phyloP scores from a whole-genome alignment of 2,113 vertebrate genomes.

The Camelus bactrianus region DNA sequence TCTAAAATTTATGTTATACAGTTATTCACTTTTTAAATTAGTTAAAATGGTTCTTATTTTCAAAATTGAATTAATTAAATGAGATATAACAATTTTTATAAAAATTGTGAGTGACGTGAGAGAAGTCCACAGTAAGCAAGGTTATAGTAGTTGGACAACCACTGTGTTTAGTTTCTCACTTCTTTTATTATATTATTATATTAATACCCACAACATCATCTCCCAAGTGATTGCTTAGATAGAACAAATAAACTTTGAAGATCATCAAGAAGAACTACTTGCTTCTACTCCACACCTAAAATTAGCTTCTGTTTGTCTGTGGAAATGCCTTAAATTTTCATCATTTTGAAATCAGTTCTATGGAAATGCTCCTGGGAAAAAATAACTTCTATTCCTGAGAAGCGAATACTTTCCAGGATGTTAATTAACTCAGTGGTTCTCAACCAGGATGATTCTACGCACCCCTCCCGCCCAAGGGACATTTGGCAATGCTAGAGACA shows the following conservation, averaged over 20 bases:
- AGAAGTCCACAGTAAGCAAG: not conserved
- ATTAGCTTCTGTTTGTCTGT: not conserved
- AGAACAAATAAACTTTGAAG: not conserved
- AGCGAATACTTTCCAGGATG: not conserved
- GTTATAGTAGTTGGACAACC: not conserved
- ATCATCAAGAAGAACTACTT: not conserved
- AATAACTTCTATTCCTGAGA: not conserved
- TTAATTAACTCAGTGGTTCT: not conserved
- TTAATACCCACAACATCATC: not conserved
- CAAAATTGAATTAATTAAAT: not conserved
- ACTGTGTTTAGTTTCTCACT: not conserved
- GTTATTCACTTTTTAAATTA: not conserved
- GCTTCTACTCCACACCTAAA: not conserved
- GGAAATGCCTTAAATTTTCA: not conserved
- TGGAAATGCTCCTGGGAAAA: not conserved
- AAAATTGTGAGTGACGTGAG: not conserved
- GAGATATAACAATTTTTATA: not conserved
- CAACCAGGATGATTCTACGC: not conserved
- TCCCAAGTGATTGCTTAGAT: not conserved
- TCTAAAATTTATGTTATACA: not conserved
- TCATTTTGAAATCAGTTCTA: constrained; percentile 4
- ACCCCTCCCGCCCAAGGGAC: not conserved
- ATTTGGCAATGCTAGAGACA: not conserved
- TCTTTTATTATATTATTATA: not conserved
- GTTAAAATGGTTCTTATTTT: not conserved